These are phyloP conservation scores for Calliphora vomitoria DNA, from an alignment of 2,888 invertebrate genomes.

Conservation along the genomic window DNA sequence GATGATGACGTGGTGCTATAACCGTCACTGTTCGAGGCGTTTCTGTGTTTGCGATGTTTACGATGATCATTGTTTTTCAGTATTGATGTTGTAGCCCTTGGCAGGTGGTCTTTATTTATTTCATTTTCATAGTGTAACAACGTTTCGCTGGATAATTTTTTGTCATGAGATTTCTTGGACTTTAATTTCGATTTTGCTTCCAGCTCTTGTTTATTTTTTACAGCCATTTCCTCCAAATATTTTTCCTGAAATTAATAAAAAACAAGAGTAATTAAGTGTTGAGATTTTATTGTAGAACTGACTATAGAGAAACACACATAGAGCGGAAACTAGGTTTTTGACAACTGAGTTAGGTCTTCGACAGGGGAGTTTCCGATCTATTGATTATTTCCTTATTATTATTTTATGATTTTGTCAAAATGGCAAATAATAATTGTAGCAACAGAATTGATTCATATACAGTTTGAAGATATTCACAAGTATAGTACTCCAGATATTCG, in stretches of 20 bases:
- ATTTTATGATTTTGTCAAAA: no score
- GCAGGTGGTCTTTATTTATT: constrained; percentile 57
- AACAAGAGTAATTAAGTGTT: neutral
- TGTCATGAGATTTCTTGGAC: constrained; percentile 47
- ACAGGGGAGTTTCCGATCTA: no score
- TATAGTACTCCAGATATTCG: no score
- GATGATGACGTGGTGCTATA: constrained; percentile 53
- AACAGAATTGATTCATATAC: no score
- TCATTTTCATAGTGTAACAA: constrained; percentile 79
- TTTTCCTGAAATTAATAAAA: constrained; percentile 77
- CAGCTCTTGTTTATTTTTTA: constrained; percentile 79
- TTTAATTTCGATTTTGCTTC: constrained; percentile 75
- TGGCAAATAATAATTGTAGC: no score
- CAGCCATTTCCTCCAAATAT: constrained; percentile 81
- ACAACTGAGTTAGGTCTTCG: no score
- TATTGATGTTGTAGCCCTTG: constrained; percentile 31
- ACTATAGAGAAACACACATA: no score
- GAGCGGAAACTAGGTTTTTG: no score
- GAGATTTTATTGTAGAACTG: no score
- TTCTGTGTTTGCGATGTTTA: constrained; percentile 75
- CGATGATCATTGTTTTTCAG: constrained; percentile 73
- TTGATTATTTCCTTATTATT: no score
- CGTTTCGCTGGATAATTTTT: constrained; percentile 69
- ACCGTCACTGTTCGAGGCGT: constrained; percentile 43
- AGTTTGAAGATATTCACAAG: no score